A percentile compares a stretch with the other conserved stretches of the same genome.
phyloP scores from a whole-genome alignment of 2,797 vertebrate species.

The Microtus obscurus region DNA sequence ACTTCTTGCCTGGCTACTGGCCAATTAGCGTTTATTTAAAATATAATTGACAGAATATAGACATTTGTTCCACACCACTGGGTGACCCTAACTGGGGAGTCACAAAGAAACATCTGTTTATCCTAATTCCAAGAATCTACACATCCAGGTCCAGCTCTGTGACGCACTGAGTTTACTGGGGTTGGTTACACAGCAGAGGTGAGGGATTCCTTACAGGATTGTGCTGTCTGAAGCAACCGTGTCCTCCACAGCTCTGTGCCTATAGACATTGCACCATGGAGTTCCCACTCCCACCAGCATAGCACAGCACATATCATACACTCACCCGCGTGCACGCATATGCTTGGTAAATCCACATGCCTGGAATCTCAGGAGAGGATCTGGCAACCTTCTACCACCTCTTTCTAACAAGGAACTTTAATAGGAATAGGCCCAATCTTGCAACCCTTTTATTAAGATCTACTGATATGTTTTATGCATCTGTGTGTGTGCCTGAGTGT shows the following conservation, averaged over 20 bases:
- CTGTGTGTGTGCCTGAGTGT: background rate
- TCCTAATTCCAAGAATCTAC: background rate
- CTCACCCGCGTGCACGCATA: fast-evolving
- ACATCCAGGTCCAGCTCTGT: background rate
- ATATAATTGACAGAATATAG: too few relatives aligned
- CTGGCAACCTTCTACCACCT: background rate
- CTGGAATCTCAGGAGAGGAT: background rate
- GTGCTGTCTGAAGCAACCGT: background rate
- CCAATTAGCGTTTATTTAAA: too few relatives aligned
- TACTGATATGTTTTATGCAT: background rate
- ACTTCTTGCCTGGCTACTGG: too few relatives aligned
- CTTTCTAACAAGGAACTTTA: background rate
- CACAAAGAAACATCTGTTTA: background rate
- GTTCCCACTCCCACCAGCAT: too few relatives aligned
- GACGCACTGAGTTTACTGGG: background rate
- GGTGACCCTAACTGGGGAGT: background rate
- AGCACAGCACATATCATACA: background rate
- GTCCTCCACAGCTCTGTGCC: background rate
- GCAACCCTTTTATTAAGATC: background rate
- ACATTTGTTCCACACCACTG: too few relatives aligned
- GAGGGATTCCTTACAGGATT: background rate
- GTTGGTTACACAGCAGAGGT: background rate
- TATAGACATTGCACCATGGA: background rate
- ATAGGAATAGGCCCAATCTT: background rate
- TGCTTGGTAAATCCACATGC: background rate